phyloP scores from a whole-genome alignment of 2,888 invertebrate species.

The Seladonia tumulorum region DNA sequence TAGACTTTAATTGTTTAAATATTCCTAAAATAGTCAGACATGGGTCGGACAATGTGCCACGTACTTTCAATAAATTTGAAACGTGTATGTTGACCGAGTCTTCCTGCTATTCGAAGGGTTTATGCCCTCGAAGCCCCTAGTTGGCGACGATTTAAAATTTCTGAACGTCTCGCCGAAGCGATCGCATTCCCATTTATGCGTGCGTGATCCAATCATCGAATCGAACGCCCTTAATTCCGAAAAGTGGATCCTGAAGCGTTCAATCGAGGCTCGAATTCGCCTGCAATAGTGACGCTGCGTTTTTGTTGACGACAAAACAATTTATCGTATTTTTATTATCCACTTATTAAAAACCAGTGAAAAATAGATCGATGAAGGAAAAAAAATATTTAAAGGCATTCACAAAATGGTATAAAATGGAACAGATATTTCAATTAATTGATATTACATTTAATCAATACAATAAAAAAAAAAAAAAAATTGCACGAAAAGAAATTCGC shows the following conservation, averaged over 20 bases:
- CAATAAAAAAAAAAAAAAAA: neutral
- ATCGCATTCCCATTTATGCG: conserved; percentile 30
- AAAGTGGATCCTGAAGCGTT: conserved; percentile 36
- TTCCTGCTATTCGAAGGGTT: neutral
- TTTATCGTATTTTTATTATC: neutral
- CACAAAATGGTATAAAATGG: neutral
- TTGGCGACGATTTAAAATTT: conserved; percentile 15
- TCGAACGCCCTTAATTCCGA: conserved; percentile 52
- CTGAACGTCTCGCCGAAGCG: conserved; percentile 6
- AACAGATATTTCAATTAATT: neutral
- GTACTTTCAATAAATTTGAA: neutral
- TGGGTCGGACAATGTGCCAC: neutral
- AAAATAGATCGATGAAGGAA: neutral
- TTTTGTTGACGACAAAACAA: neutral
- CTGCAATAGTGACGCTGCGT: neutral
- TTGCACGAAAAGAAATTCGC: neutral
- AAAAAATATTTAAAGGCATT: neutral
- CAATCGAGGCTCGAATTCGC: conserved; percentile 1
- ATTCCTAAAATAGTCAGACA: neutral
- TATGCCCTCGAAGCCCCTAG: neutral
- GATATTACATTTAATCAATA: neutral
- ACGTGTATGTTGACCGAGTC: neutral
- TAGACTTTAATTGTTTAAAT: neutral
- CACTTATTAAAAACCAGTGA: neutral
- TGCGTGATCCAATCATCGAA: conserved; percentile 45